These are phyloP conservation scores for Rhynchomys soricoides DNA, from an alignment of 2,113 vertebrate species.

Conservation along the genomic window DNA sequence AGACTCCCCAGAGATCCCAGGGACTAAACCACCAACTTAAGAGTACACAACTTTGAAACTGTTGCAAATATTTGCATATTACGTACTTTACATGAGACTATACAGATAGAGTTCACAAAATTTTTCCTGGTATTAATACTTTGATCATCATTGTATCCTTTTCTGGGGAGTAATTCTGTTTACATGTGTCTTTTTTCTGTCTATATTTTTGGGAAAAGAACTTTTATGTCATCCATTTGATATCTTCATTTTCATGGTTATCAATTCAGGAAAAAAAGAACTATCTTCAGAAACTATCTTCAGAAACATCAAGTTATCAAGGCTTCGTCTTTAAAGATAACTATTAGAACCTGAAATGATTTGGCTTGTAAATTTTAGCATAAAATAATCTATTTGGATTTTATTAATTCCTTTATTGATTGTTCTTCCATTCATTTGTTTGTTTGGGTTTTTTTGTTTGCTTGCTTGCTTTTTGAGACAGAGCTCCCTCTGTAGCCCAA, in stretches of 20 bases:
- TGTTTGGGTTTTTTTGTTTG: too few species aligned
- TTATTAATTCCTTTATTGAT: neutral
- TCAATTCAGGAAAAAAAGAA: neutral
- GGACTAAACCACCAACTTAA: too few species aligned
- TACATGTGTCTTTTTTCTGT: neutral
- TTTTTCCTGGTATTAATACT: neutral
- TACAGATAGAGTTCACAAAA: neutral
- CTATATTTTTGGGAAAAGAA: neutral
- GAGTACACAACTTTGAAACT: too few species aligned
- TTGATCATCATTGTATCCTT: neutral
- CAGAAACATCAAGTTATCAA: neutral
- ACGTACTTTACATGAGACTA: neutral
- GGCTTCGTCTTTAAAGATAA: neutral
- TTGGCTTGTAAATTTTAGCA: neutral
- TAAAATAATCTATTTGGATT: neutral
- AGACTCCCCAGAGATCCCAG: too few species aligned
- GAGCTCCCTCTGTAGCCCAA: neutral
- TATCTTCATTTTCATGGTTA: neutral
- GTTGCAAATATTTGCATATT: neutral
- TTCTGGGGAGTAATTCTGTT: neutral
- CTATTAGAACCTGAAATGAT: neutral
- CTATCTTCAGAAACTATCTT: neutral
- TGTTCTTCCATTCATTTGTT: too few species aligned
- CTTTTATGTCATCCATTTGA: neutral
- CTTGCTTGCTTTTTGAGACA: neutral